A percentile compares a stretch with the other conserved stretches of the same genome.
phyloP scores from a whole-genome alignment of 1,140 invertebrate species.

The Penaeus vannamei region DNA sequence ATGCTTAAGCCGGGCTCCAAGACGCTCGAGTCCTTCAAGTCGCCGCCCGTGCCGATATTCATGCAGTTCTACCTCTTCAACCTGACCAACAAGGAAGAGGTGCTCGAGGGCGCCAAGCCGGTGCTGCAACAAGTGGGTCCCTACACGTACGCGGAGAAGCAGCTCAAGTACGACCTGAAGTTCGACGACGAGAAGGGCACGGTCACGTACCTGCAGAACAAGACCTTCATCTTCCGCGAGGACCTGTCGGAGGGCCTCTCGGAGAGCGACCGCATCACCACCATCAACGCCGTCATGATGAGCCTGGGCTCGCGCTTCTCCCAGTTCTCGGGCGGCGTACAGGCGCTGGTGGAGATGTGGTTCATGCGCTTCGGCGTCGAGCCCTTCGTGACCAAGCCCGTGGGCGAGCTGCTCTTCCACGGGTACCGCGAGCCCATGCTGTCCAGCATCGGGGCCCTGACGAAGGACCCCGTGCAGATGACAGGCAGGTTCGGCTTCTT shows the following conservation, averaged over 20 bases:
- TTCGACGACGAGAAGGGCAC: slow-evolving; percentile 67
- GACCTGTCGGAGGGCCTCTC: slow-evolving; percentile 56
- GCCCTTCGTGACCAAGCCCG: slow-evolving; percentile 78
- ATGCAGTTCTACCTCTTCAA: slow-evolving; percentile 74
- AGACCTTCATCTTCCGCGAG: slow-evolving; percentile 57
- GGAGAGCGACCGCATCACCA: slow-evolving; percentile 45
- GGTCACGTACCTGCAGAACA: slow-evolving; percentile 68
- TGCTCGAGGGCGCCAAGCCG: slow-evolving; percentile 72
- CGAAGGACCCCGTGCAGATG: slow-evolving; percentile 76
- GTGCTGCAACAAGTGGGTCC: slow-evolving; percentile 72
- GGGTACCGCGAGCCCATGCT: slow-evolving; percentile 83
- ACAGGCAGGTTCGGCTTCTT: slow-evolving; percentile 78
- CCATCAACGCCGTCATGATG: slow-evolving; percentile 62
- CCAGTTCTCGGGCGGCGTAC: neutral
- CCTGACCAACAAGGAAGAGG: slow-evolving; percentile 73
- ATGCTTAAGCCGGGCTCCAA: slow-evolving; percentile 70
- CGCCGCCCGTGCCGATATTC: slow-evolving; percentile 72
- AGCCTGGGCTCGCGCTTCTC: slow-evolving; percentile 19
- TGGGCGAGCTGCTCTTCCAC: slow-evolving; percentile 83
- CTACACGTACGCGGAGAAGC: slow-evolving; percentile 72
- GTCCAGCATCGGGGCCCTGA: slow-evolving; percentile 35
- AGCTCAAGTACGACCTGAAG: slow-evolving; percentile 67
- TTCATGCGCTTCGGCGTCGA: slow-evolving; percentile 57
- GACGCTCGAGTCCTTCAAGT: slow-evolving; percentile 71
- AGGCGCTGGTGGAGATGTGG: slow-evolving; percentile 36